Evolutionary conservation across 2,888 invertebrate species (phyloP).

Genomic region (Megalurothrips usitatus): DNA sequence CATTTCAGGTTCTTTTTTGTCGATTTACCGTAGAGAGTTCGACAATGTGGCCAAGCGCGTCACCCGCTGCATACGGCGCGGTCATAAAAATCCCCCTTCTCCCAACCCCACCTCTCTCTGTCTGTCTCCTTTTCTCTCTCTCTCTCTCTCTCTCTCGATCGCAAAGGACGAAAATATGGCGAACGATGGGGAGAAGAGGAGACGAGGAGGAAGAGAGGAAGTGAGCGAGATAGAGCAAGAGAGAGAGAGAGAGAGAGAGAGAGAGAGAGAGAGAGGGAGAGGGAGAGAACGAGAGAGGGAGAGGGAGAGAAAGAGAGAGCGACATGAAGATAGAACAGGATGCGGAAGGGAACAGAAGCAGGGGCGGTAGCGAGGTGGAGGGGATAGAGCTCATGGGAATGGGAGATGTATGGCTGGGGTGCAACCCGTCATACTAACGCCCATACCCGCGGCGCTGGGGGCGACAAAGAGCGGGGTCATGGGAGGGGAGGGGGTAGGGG

Average conservation of each 20-base stretch:
- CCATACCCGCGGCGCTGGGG: not conserved
- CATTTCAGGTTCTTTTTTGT: too few species aligned
- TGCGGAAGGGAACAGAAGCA: not conserved
- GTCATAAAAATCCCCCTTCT: too few species aligned
- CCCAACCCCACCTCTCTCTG: too few species aligned
- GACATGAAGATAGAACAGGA: not conserved
- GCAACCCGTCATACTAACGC: conserved; percentile 7
- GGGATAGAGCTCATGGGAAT: not conserved
- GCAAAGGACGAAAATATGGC: too few species aligned
- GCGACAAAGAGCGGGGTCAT: not conserved
- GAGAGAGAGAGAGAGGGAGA: conserved; percentile 1
- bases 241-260: not conserved
- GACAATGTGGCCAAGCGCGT: too few species aligned
- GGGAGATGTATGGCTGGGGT: not conserved
- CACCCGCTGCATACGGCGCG: too few species aligned
- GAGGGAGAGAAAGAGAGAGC: not conserved
- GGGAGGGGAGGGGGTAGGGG: not conserved
- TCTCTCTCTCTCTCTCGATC: too few species aligned
- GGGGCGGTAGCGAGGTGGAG: not conserved
- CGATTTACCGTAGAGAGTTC: too few species aligned
- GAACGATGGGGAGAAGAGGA: too few species aligned
- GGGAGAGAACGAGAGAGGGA: not conserved
- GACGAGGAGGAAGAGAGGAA: not conserved
- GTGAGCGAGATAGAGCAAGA: not conserved
- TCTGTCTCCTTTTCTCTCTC: too few species aligned